These are phyloP conservation scores for Sycophila texana DNA, from an alignment of 2,888 invertebrate genomes.

Conservation along the genomic window DNA sequence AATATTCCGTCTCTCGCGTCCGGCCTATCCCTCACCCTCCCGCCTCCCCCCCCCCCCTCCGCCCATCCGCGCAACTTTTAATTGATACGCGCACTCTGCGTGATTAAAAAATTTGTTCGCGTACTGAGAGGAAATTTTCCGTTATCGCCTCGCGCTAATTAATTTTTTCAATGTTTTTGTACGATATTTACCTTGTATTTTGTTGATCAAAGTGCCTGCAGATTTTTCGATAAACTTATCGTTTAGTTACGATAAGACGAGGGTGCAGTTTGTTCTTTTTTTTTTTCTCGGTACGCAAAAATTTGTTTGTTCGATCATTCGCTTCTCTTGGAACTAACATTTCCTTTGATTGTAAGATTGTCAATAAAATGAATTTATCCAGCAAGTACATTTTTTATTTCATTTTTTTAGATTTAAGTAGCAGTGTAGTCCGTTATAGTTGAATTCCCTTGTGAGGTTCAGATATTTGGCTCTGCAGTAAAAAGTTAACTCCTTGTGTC, in stretches of 20 bases:
- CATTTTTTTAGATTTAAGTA: conserved; percentile 25
- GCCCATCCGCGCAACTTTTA: conserved; percentile 24
- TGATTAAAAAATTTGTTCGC: conserved; percentile 11
- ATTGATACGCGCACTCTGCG: conserved; percentile 32
- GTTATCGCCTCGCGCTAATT: background rate
- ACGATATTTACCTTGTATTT: background rate
- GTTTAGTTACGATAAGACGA: too few species aligned
- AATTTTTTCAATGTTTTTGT: background rate
- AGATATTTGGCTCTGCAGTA: too few species aligned
- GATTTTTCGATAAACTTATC: background rate
- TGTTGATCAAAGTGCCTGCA: background rate
- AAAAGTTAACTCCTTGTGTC: too few species aligned
- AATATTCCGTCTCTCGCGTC: conserved; percentile 34
- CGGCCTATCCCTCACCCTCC: background rate
- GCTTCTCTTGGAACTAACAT: background rate
- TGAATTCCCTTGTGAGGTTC: conserved; percentile 4
- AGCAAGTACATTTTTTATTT: conserved; percentile 10
- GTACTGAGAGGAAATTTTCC: conserved; percentile 10
- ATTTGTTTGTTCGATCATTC: conserved; percentile 6
- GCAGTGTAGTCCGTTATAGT: background rate
- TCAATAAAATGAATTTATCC: conserved; percentile 38
- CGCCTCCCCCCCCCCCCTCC: too few species aligned
- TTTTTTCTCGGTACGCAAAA: conserved; percentile 11
- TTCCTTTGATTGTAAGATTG: conserved; percentile 35
- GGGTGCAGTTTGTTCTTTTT: background rate